A percentile compares a stretch with the other conserved stretches of the same genome.
Evolutionary conservation across 2,888 invertebrate species (phyloP).

Genomic region (Anoncus sp.): DNA sequence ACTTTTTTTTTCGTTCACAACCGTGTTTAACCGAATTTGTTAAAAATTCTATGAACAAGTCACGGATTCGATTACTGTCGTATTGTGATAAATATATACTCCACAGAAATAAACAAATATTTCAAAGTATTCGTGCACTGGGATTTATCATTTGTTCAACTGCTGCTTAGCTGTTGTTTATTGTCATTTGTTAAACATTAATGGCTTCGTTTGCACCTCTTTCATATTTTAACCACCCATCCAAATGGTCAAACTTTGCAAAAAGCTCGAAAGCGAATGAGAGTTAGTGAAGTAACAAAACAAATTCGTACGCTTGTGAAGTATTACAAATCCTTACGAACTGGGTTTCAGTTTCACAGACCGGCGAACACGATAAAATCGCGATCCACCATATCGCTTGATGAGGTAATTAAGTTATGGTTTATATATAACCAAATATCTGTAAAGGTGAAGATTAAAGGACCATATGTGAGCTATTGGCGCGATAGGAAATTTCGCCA

Average conservation of each 20-base stretch:
- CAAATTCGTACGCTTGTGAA: background rate
- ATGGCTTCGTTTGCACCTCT: too few relatives aligned
- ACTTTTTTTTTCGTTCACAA: slow-evolving; percentile 2
- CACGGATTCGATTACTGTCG: background rate
- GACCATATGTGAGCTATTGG: background rate
- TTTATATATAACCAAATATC: background rate
- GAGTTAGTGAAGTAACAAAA: background rate
- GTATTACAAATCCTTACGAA: background rate
- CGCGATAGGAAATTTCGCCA: background rate
- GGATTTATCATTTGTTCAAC: too few relatives aligned
- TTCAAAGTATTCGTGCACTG: background rate
- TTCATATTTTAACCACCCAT: too few relatives aligned
- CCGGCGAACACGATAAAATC: background rate
- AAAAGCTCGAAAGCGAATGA: background rate
- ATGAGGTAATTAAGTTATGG: too few relatives aligned
- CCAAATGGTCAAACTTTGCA: background rate
- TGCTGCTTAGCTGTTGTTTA: too few relatives aligned
- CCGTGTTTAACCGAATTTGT: background rate
- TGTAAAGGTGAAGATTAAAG: background rate
- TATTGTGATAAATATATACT: background rate
- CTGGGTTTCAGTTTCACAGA: background rate
- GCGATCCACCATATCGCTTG: too few relatives aligned
- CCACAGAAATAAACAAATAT: background rate
- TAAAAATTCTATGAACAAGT: background rate
- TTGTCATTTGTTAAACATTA: too few relatives aligned